These are phyloP conservation scores for Acropternis orthonyx DNA, from an alignment of 2,797 vertebrate genomes.

Conservation along the genomic window DNA sequence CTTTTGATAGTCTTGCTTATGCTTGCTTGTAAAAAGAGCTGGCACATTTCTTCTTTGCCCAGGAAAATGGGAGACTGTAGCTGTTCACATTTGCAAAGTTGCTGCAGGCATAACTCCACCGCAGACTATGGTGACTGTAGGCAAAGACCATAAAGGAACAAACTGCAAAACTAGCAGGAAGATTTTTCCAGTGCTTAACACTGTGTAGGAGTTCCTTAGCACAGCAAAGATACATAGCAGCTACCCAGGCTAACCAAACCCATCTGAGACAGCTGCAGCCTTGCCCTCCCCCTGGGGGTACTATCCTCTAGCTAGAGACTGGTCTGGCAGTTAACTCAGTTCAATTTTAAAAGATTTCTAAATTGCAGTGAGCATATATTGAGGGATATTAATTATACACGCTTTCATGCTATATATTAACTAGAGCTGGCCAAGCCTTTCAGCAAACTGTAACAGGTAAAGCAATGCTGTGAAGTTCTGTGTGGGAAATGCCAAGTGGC, in stretches of 20 bases:
- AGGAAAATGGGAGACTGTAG: background rate
- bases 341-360: background rate
- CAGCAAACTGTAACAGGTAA: background rate
- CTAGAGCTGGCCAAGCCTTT: background rate
- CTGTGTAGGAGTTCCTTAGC: background rate
- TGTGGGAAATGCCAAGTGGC: background rate
- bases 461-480: accelerated
- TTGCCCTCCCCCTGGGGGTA: background rate
- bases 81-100: background rate
- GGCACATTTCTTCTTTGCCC: background rate
- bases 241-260: background rate
- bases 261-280: background rate
- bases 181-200: background rate
- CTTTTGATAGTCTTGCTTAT: background rate
- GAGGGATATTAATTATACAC: background rate
- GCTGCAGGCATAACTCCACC: background rate
- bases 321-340: background rate
- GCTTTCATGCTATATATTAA: background rate
- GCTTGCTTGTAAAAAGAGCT: background rate
- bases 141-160: background rate
- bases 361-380: background rate
- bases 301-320: background rate
- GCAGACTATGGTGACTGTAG: background rate
- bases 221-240: background rate
- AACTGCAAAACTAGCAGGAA: background rate